Conservation (phyloP, 1,140 invertebrate species). For the Nylanderia fulva region DNA sequence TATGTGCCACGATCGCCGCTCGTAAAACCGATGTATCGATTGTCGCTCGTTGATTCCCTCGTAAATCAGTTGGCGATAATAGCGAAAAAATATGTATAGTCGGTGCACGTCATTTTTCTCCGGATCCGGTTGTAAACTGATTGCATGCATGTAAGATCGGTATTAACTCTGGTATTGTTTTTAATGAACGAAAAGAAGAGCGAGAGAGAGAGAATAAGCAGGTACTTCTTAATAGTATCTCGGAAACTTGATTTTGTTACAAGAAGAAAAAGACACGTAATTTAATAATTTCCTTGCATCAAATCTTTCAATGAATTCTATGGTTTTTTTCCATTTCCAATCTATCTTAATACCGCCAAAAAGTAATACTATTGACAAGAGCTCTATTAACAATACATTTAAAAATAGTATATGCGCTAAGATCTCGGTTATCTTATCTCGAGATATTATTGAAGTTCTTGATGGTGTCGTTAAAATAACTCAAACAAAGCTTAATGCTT, state of each 20-base stretch:
- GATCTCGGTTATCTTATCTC: slow-evolving; percentile 47
- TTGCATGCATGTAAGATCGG: background rate
- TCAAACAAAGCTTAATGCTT: slow-evolving; percentile 24
- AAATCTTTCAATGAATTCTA: slow-evolving; percentile 3
- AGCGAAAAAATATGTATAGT: slow-evolving; percentile 26
- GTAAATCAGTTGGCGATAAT: slow-evolving; percentile 48
- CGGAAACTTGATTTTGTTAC: background rate
- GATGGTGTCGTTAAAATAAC: slow-evolving; percentile 30
- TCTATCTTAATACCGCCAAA: slow-evolving; percentile 34
- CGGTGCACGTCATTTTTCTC: slow-evolving; percentile 20
- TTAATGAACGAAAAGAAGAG: background rate
- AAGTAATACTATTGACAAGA: slow-evolving; percentile 25
- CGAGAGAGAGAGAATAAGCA: background rate
- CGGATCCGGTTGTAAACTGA: slow-evolving; percentile 35
- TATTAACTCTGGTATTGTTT: slow-evolving; percentile 27
- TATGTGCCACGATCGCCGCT: slow-evolving; percentile 5
- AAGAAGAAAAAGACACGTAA: background rate
- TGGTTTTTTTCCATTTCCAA: slow-evolving; percentile 18
- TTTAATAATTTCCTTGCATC: background rate
- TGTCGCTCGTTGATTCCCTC: slow-evolving; percentile 34
- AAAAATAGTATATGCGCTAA: slow-evolving; percentile 40
- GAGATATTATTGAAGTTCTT: slow-evolving; percentile 12
- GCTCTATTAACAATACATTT: slow-evolving; percentile 34
- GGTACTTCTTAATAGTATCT: background rate
- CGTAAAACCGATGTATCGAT: slow-evolving; percentile 42